Evolutionary conservation across 2,797 vertebrate species (phyloP), one percentile per base, ranked within the genome.

Genomic region (Setipinna tenuifilis): DNA sequence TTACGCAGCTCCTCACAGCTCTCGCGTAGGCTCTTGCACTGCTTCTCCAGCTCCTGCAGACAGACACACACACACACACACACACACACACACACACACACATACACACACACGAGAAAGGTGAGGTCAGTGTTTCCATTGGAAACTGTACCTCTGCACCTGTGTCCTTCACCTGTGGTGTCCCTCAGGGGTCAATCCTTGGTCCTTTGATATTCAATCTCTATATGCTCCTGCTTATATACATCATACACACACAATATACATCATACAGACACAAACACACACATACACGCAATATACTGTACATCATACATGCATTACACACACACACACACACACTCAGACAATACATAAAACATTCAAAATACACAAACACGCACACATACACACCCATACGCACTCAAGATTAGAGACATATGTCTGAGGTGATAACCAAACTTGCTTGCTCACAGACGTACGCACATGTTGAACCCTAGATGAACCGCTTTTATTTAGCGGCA

Each of bases 1-100:
- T 94, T 96, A 88, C 89, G 95, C 88, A 99, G 92, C 82, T 96
- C 96, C 88, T 98, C 97, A 84, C 90, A 94, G 85, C 89, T 95
- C 84, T 98, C 96, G 91, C 91, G 96, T 85, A 99, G 83, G 46
- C 89, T 46, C 86, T 93, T 93, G 71, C 90, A 92, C 90, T 91
- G 95, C 85, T 91, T 95, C 84, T 96, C 93, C 19, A 93, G 83
- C 90, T 97, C 94, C 98, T 99, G 92, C 62, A 87, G 10, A 80
- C 65, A 61, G 59, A 81, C 83, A 83, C 82, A 83, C 44, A 84
- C 28, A 48, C 28, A 75, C 31, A 71, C 25, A 71, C 28, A 31
- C 65, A 68, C 44, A 48, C 83, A 71, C 83, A 83, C 83, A 35
- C 84, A 46, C 50, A 85, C 54, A 46, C 61, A n/a, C 54, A 80